phyloP scores from a whole-genome alignment of 2,888 invertebrate species.

The Pandemis cinnamomeana region DNA sequence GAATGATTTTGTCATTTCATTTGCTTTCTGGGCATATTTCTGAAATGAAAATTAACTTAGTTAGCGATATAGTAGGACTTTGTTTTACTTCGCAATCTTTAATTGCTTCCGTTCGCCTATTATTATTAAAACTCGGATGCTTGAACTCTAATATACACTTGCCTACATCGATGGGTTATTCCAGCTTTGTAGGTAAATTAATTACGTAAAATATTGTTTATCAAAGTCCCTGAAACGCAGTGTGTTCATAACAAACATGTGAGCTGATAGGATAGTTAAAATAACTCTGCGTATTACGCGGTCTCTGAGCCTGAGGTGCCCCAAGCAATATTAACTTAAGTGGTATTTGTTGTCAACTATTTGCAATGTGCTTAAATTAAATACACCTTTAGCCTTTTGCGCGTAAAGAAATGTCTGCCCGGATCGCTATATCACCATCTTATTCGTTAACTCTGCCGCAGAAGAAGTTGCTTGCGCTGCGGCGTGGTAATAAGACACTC shows the following conservation, averaged over 20 bases:
- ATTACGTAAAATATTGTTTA: slow-evolving; percentile 7
- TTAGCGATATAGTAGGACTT: too few relatives aligned
- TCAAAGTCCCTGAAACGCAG: neutral
- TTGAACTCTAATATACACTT: neutral
- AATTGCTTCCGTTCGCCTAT: too few relatives aligned
- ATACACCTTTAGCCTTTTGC: neutral
- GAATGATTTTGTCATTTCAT: neutral
- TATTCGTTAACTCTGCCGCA: too few relatives aligned
- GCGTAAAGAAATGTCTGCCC: too few relatives aligned
- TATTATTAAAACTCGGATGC: neutral
- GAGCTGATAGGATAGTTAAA: neutral
- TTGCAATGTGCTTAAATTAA: neutral
- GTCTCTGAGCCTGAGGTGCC: neutral
- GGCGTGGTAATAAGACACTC: too few relatives aligned
- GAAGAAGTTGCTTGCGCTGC: too few relatives aligned
- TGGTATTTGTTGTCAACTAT: neutral
- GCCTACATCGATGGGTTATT: neutral
- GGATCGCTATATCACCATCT: too few relatives aligned
- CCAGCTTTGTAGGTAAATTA: neutral
- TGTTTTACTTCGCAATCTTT: too few relatives aligned
- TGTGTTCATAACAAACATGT: neutral
- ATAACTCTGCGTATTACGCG: neutral
- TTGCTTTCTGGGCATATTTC: too few relatives aligned
- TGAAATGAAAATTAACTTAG: too few relatives aligned
- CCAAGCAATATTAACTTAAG: slow-evolving; percentile 2